These are phyloP conservation scores for Sarcophaga caerulescens DNA, from an alignment of 2,888 invertebrate genomes.

Conservation along the genomic window DNA sequence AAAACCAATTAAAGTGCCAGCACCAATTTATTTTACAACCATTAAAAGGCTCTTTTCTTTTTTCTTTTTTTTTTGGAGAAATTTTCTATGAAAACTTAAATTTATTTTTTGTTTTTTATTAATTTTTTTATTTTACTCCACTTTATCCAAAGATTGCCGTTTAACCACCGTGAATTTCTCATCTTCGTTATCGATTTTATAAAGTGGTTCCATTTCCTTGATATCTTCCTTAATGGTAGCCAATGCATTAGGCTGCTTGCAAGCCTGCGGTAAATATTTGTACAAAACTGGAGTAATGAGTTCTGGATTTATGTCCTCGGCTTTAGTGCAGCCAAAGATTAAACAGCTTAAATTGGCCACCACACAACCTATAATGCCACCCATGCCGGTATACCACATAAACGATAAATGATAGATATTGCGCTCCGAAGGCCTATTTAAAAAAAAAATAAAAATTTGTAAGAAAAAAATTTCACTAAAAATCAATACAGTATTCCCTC, in stretches of 20 bases:
- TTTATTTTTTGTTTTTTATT: too few relatives aligned
- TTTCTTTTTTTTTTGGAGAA: background rate
- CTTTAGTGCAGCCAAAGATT: slow-evolving; percentile 82
- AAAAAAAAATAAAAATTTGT: background rate
- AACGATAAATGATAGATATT: slow-evolving; percentile 85
- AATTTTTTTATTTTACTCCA: slow-evolving; percentile 34
- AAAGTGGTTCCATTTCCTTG: slow-evolving; percentile 45
- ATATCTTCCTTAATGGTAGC: background rate
- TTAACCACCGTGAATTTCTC: background rate
- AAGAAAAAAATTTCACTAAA: background rate
- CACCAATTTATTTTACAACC: background rate
- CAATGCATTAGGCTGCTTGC: background rate
- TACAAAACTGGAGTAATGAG: slow-evolving; percentile 86
- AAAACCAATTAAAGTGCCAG: background rate
- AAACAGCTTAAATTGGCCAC: slow-evolving; percentile 84
- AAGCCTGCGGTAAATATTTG: slow-evolving; percentile 78
- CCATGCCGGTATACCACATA: slow-evolving; percentile 87
- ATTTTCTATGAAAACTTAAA: background rate
- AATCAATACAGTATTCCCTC: too few relatives aligned
- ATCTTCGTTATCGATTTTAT: slow-evolving; percentile 1
- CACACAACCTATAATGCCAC: slow-evolving; percentile 84
- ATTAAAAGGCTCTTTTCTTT: background rate
- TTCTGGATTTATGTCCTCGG: slow-evolving; percentile 83
- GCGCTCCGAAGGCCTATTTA: slow-evolving; percentile 73
- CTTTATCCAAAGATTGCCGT: slow-evolving; percentile 53